Percentiles rank a stretch among this genome's conserved stretches.
Evolutionary conservation across 2,888 invertebrate genomes (phyloP).

Genomic region (Reticulitermes lucifugus): DNA sequence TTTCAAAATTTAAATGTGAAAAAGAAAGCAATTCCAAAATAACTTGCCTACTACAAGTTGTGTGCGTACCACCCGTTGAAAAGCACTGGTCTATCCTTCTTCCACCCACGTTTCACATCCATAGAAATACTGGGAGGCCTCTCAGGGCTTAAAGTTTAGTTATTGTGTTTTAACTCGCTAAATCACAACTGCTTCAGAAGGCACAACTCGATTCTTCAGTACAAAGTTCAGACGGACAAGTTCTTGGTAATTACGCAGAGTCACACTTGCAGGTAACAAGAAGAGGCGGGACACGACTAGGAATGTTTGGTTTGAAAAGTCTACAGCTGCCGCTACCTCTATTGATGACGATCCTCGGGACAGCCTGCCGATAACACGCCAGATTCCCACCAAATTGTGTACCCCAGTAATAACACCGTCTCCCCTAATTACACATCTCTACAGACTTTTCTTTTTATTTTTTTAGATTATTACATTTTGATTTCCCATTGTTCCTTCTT

Average conservation of each 20-base stretch:
- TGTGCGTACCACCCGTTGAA: too few species aligned
- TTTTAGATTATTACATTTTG: constrained; percentile 27
- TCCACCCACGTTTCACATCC: too few species aligned
- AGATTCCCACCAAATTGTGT: constrained; percentile 21
- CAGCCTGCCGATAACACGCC: constrained; percentile 20
- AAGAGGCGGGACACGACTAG: constrained; percentile 7
- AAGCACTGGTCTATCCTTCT: too few species aligned
- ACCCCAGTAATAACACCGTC: constrained; percentile 1
- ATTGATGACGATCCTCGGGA: constrained; percentile 12
- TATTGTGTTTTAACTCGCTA: too few species aligned
- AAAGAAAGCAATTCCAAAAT: too few species aligned
- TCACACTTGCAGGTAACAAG: constrained; percentile 42
- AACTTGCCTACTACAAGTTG: too few species aligned
- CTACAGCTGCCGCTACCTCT: constrained; percentile 34
- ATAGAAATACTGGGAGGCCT: too few species aligned
- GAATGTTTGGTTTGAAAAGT: constrained; percentile 41
- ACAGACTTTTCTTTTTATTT: background rate
- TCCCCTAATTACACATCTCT: background rate
- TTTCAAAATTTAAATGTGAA: too few species aligned
- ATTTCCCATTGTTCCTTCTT: constrained; percentile 19
- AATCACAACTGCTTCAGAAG: too few species aligned
- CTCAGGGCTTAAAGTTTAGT: too few species aligned
- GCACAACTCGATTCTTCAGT: constrained; percentile 21
- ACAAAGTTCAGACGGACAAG: background rate
- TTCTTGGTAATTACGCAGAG: constrained; percentile 12